Base-by-base conservation (phyloP, 2,888 invertebrate species). In the Lepidochrysops patricia region DNA sequence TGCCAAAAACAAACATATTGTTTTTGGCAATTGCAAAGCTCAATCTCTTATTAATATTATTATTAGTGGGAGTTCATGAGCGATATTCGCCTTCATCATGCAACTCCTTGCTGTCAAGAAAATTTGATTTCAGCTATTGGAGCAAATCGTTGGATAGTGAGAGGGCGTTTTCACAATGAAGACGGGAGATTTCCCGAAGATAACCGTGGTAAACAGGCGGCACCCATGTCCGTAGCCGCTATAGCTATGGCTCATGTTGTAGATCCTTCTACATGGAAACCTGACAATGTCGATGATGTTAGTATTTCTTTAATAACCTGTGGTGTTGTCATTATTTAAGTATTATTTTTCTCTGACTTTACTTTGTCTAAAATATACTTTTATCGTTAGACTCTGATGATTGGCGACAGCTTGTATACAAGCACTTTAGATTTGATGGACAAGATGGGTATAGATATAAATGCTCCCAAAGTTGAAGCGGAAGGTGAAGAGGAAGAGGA, bases 341-440 rank as follows among this genome's bases (percentile, higher is more conserved):
- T 9, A 23, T 25, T 25, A 23, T n/a, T n/a, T 49, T n/a, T 12
- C 29, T 29, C 4, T 29, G 4, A 29, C 4, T 7, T 5, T 29
- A 29, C 4, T 7, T 29, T 29, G 7, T 5, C 4, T 5, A 29
- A 29, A 5, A 4, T 5, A 29, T 29, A 29, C 29, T 7, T 43
- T 37, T 1, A 29, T 13, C 37, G 43, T 6, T 26, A 64, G 64
- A 63, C 64, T 2, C 49, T 63, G 5, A 64, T 75, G 2, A 75
- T 82, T 0, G 88, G 88, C 0, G 88, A 89, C 48, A 72, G 74
- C 0, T 77, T 89, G 0, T 89, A 88, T 64, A 77, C 82, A 64
- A 79, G 66, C 62, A 87, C 88, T 0, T 79, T 89, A 68, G 85
- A 87, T 52, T 74, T 85, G 19, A 68, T 87, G 0, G 86, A 74